Conservation (phyloP, 2,888 invertebrate species). For the Thereva unica region DNA sequence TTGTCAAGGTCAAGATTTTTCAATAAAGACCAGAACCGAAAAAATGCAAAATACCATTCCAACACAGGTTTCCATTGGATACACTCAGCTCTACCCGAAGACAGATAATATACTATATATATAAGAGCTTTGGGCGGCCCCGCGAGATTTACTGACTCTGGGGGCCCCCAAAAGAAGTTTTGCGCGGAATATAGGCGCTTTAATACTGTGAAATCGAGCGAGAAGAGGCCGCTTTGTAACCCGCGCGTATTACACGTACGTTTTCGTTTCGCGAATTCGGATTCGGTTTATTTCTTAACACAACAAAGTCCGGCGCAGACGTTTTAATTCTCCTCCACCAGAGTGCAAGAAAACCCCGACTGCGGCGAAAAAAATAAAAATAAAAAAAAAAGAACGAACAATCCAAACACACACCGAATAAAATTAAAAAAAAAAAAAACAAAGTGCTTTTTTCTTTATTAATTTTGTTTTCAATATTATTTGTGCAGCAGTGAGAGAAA, state of each 20-base stretch:
- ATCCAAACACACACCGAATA: background rate
- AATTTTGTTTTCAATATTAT: constrained; percentile 30
- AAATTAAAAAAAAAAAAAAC: constrained; percentile 1
- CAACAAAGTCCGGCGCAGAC: constrained; percentile 21
- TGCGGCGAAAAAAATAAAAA: constrained; percentile 1
- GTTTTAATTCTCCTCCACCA: constrained; percentile 25
- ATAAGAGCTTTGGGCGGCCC: too few species aligned
- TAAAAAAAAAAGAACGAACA: background rate
- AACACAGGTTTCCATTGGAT: constrained; percentile 31
- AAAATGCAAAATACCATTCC: constrained; percentile 41
- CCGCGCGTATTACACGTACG: background rate
- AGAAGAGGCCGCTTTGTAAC: background rate
- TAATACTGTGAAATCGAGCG: too few species aligned
- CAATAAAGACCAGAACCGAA: constrained; percentile 40
- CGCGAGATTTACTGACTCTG: too few species aligned
- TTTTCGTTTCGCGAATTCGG: constrained; percentile 11
- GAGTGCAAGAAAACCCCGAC: constrained; percentile 17
- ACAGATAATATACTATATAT: constrained; percentile 3
- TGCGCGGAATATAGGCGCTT: too few species aligned
- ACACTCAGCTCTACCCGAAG: constrained; percentile 23
- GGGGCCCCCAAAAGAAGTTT: too few species aligned
- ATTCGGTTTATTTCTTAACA: constrained; percentile 1
- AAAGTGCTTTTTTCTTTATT: constrained; percentile 5
- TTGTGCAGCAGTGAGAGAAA: constrained; percentile 31
- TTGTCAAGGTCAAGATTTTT: constrained; percentile 43